A percentile compares a stretch with the other conserved stretches of the same genome.
Conservation (phyloP, 2,113 vertebrate genomes). For the Caloenas nicobarica region DNA sequence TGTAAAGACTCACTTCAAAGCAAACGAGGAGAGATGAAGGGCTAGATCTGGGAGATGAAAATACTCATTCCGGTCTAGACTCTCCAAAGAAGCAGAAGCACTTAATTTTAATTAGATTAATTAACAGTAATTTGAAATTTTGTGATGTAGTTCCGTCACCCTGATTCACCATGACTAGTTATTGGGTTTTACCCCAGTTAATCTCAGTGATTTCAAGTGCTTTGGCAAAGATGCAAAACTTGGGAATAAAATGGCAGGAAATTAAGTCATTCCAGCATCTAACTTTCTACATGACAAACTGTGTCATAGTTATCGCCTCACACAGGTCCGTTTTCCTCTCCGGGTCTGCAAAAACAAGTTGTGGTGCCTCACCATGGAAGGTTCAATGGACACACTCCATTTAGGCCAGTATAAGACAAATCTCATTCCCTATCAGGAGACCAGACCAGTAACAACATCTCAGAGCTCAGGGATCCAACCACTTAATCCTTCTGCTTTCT, state of each 20-base stretch:
- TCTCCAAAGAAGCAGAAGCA: background rate
- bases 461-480: background rate
- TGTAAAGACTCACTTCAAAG: slow-evolving; percentile 32
- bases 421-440: background rate
- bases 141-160: background rate
- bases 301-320: background rate
- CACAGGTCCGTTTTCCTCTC: background rate
- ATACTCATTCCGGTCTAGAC: background rate
- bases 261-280: fast-evolving
- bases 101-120: slow-evolving; percentile 40
- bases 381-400: background rate
- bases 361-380: background rate
- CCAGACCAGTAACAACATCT: background rate
- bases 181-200: background rate
- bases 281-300: background rate
- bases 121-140: background rate
- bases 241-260: background rate
- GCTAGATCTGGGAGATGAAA: background rate
- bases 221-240: background rate
- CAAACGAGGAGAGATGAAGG: background rate
- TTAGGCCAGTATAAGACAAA: background rate
- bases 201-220: background rate
- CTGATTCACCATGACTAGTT: background rate
- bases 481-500: background rate
- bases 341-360: background rate